Evolutionary conservation across 2,113 vertebrate species (phyloP), one percentile per base, ranked within the genome.

Genomic region (Takifugu bimaculatus): DNA sequence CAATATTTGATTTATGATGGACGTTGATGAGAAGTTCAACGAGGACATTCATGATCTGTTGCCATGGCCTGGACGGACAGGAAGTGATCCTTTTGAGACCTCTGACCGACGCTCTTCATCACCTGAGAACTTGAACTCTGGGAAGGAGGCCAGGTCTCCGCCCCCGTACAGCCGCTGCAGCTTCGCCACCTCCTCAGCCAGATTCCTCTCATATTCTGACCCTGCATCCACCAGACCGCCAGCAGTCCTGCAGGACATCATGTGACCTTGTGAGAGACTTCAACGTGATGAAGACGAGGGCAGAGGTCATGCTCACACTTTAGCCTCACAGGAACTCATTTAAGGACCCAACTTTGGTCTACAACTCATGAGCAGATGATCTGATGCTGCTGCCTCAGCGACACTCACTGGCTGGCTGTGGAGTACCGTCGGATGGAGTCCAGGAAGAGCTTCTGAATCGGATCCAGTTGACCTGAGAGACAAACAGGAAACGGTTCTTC

Each of bases 401-500:
- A 59, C 0, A 79, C 93, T 92, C 84, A 98, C 96, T 89, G 89
- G 92, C 93, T 93, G 72, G 92, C 92, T 1, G 89, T 67, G 42
- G 82, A 93, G 65, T 97, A 98, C 32, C 93, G 91, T 26, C 90
- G 92, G 60, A 98, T 94, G 74, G 96, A 94, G 77, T 98, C 94
- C 78, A 98, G 14, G 54, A 97, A 98, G 29, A 98, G 92, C 74
- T 94, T 96, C 90, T 98, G 94, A 63, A 98, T 65, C 0, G 96
- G 96, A 77, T 98, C 96, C 4, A 97, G 87, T 29, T 91, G 76
- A 82, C 63, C 90, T 91, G 78, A 57, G 56, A 68, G 55, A 83
- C 27, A 81, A 15, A 10, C n/a, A 63, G 50, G n/a, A 27, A 58
- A 51, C 4, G 15, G 62, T 11, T 35, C 5, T 35, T 35, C 32